Base-by-base conservation (phyloP, 30 jellyfish, hydroid and myxozoan genomes). In the Sanderia malayensis region DNA sequence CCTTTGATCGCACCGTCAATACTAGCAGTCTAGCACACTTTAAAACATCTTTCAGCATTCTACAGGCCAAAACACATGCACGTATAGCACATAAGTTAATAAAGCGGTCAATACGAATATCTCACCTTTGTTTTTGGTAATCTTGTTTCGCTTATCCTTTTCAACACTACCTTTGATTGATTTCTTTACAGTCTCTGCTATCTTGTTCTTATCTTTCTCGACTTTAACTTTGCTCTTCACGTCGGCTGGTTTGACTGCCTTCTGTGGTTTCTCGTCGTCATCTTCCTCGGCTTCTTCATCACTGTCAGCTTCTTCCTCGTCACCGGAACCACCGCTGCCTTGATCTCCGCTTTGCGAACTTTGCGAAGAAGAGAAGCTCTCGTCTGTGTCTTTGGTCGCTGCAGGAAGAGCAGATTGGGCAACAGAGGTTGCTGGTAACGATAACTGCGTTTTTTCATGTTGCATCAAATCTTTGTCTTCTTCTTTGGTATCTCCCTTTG, bases 111-210 rank as follows among this genome's bases (percentile, higher is more conserved):
- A n/a, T n/a, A n/a, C n/a, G n/a, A n/a, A n/a, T n/a, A n/a, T n/a
- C n/a, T n/a, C n/a, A n/a, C n/a, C n/a, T n/a, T n/a, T n/a, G n/a
- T n/a, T n/a, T n/a, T n/a, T n/a, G n/a, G n/a, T n/a, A n/a, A n/a
- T n/a, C n/a, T n/a, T n/a, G n/a, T n/a, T n/a, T n/a, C n/a, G n/a
- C n/a, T 13, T 37, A 4, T 37, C 52, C 6, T 37, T 37, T 6
- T 13, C 52, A 37, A 13, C 24, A 19, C 27, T 49, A 19, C 23
- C 64, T 19, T 49, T 11, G 25, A 49, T 24, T 0, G 89, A 78
- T 44, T 66, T 78, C 32, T 78, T 78, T 41, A 78, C 89, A 11
- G 76, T 78, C 67, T 78, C 89, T 17, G 89, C 89, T n/a, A 78
- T 78, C 46, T 64, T 78, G 52, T 78, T 78, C 22, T 34, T 47